These are phyloP conservation scores for Planiliza haematocheilus DNA, from an alignment of 2,113 vertebrate species.

Conservation along the genomic window DNA sequence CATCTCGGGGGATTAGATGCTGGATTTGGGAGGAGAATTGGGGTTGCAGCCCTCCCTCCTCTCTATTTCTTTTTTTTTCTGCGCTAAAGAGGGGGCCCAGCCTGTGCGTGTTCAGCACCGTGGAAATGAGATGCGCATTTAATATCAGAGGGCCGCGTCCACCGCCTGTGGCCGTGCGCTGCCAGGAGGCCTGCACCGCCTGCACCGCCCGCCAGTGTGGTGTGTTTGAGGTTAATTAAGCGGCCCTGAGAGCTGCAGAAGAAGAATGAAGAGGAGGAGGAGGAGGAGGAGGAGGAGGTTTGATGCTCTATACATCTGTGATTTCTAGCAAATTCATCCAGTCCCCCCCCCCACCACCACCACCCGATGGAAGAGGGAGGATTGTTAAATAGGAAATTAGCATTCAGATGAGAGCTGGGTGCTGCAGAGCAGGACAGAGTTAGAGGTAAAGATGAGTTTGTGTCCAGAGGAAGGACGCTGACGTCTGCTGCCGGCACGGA, in stretches of 20 bases:
- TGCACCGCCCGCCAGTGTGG: constrained; percentile 87
- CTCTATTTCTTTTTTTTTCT: constrained; percentile 80
- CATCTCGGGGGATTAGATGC: constrained; percentile 90
- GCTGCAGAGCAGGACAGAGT: constrained; percentile 22
- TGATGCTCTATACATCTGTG: constrained; percentile 97
- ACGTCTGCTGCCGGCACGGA: constrained; percentile 80
- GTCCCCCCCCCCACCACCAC: constrained; percentile 57
- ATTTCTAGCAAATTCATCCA: constrained; percentile 89
- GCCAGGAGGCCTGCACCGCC: constrained; percentile 81
- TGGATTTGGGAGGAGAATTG: constrained; percentile 84
- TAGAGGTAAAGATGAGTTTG: too few relatives aligned
- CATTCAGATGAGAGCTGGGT: constrained; percentile 95
- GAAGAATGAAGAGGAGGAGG: constrained; percentile 56
- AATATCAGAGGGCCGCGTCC: constrained; percentile 89
- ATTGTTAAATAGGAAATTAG: constrained; percentile 98
- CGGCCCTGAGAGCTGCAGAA: constrained; percentile 90
- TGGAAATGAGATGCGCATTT: constrained; percentile 99
- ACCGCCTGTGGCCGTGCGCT: constrained; percentile 88
- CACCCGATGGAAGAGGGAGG: constrained; percentile 86
- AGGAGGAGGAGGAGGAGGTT: constrained; percentile 69
- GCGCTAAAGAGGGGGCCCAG: constrained; percentile 83
- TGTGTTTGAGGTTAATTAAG: constrained; percentile 96
- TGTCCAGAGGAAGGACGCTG: constrained; percentile 83
- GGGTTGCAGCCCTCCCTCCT: constrained; percentile 83
- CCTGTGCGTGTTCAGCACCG: constrained; percentile 85